phyloP scores from a whole-genome alignment of 2,888 invertebrate species.

The Phyllotreta striolata region DNA sequence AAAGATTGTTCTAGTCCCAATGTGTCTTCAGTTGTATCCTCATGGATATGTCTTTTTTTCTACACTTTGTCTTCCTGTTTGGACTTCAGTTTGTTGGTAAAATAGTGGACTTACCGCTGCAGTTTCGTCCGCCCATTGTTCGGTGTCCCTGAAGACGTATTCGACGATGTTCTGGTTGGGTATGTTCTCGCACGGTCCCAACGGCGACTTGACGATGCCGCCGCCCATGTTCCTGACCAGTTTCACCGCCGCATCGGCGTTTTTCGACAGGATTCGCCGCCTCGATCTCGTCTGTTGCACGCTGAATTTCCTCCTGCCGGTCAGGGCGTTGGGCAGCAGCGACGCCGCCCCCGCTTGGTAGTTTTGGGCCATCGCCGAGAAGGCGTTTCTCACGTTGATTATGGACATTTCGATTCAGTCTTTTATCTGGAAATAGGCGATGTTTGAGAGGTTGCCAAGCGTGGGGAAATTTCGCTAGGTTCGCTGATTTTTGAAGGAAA shows the following conservation, averaged over 20 bases:
- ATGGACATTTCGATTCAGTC: slow-evolving; percentile 33
- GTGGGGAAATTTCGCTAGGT: no score
- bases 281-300: slow-evolving; percentile 17
- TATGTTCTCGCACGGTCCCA: slow-evolving; percentile 63
- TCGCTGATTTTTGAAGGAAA: no score
- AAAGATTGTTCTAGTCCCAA: no score
- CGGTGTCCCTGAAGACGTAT: slow-evolving; percentile 66
- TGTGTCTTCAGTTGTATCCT: no score
- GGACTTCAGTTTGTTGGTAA: background rate
- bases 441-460: no score
- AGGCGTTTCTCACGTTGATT: slow-evolving; percentile 35
- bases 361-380: slow-evolving; percentile 38
- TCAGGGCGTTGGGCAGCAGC: slow-evolving; percentile 33
- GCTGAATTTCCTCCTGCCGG: slow-evolving; percentile 33
- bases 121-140: slow-evolving; percentile 67
- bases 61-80: no score
- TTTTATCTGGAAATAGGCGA: background rate
- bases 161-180: slow-evolving; percentile 69
- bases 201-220: slow-evolving; percentile 61
- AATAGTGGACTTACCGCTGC: slow-evolving; percentile 69
- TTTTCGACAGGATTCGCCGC: slow-evolving; percentile 22
- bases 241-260: slow-evolving; percentile 33
- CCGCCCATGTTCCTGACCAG: slow-evolving; percentile 41
- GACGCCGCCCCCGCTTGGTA: slow-evolving; percentile 44
- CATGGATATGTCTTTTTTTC: no score